Percentiles rank a stretch among this genome's conserved stretches.
Evolutionary conservation across 2,888 invertebrate species (phyloP).

Genomic region (Melolontha melolontha): DNA sequence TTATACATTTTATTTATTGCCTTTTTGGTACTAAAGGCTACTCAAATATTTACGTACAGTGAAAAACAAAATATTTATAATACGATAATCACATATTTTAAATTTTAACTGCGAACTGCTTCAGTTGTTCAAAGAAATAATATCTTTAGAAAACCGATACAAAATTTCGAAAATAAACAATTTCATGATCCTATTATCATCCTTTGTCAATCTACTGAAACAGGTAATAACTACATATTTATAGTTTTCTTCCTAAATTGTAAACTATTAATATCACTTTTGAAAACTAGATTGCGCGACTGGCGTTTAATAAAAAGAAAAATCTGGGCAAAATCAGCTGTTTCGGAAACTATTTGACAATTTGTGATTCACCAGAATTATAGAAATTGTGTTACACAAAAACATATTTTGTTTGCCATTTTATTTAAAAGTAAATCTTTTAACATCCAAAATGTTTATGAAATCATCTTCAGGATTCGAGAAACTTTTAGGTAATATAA

Average conservation of each 20-base stretch:
- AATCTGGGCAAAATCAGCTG: constrained; percentile 24
- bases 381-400: constrained; percentile 8
- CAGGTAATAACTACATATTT: too few relatives aligned
- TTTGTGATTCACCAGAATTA: constrained; percentile 28
- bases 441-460: constrained; percentile 40
- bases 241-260: background rate
- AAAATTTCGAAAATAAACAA: too few relatives aligned
- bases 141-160: too few relatives aligned
- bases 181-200: too few relatives aligned
- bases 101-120: too few relatives aligned
- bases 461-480: constrained; percentile 40
- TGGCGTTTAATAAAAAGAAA: background rate
- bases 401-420: constrained; percentile 7
- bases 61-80: too few relatives aligned
- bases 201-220: too few relatives aligned
- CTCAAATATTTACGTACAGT: too few relatives aligned
- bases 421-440: constrained; percentile 6
- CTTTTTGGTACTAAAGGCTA: too few relatives aligned
- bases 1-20: too few relatives aligned
- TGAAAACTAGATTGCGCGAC: constrained; percentile 2
- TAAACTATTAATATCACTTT: background rate
- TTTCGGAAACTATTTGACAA: constrained; percentile 34
- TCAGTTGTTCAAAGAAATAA: too few relatives aligned
- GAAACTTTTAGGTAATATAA: constrained; percentile 39
- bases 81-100: too few relatives aligned